These are phyloP conservation scores for Nomada fucata DNA, from an alignment of 2,888 invertebrate genomes.

Conservation along the genomic window DNA sequence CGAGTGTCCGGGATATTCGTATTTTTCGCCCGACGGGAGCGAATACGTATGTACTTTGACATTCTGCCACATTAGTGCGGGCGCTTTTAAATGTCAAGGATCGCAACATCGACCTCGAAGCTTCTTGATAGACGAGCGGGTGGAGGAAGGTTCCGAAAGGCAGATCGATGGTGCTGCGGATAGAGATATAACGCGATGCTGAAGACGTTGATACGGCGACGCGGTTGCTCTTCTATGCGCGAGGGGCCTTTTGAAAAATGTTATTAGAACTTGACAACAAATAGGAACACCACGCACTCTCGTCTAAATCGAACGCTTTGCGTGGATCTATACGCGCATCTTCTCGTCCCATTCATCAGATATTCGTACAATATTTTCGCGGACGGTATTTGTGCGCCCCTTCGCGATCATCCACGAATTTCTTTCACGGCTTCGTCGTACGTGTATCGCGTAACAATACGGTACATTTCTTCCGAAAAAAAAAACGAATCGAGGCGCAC, in stretches of 20 bases:
- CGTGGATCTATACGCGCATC: not conserved
- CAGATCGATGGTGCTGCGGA: not conserved
- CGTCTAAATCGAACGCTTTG: too few relatives aligned
- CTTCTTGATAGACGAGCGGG: not conserved
- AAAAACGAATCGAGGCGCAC: conserved; percentile 33
- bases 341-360: not conserved
- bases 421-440: too few relatives aligned
- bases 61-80: conserved; percentile 1
- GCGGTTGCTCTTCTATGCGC: not conserved
- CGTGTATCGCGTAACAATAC: too few relatives aligned
- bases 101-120: not conserved
- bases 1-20: too few relatives aligned
- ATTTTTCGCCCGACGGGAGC: too few relatives aligned
- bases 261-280: not conserved
- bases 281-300: not conserved
- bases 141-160: not conserved
- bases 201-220: not conserved
- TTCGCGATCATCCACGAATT: too few relatives aligned
- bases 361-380: too few relatives aligned
- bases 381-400: too few relatives aligned
- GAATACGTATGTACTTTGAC: not conserved
- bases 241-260: not conserved
- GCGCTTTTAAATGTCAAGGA: not conserved
- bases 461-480: not conserved
- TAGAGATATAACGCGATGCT: not conserved